phyloP scores from a whole-genome alignment of 2,888 invertebrate species.

The Nomada flava region DNA sequence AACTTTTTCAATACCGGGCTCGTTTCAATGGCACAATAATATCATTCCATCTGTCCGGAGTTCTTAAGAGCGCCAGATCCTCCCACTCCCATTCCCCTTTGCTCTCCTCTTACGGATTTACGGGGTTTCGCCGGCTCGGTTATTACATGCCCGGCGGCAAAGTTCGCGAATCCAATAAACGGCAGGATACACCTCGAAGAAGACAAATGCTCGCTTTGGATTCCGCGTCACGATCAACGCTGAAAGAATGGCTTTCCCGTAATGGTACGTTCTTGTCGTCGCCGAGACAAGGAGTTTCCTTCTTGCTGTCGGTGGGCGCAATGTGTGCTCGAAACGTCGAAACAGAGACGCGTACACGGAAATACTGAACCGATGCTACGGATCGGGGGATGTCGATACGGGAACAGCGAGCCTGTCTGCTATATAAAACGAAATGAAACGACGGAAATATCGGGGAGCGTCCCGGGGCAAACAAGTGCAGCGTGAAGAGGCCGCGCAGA shows the following conservation, averaged over 20 bases:
- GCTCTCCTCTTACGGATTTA: slow-evolving; percentile 52
- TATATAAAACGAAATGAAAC: slow-evolving; percentile 7
- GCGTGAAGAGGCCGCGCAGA: background rate
- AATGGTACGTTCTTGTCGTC: slow-evolving; percentile 51
- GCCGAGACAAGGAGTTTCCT: slow-evolving; percentile 35
- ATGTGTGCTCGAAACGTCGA: background rate
- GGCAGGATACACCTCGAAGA: slow-evolving; percentile 59
- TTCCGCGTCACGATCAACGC: slow-evolving; percentile 70
- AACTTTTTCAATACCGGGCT: slow-evolving; percentile 63
- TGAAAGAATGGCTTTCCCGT: slow-evolving; percentile 42
- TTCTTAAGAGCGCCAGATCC: slow-evolving; percentile 51
- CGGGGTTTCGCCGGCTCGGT: slow-evolving; percentile 55
- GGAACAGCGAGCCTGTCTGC: background rate
- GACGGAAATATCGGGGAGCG: slow-evolving; percentile 13
- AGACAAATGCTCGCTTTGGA: slow-evolving; percentile 71
- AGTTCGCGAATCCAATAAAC: slow-evolving; percentile 73
- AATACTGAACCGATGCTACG: slow-evolving; percentile 20
- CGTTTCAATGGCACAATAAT: slow-evolving; percentile 63
- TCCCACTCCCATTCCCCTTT: background rate
- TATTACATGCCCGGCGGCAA: slow-evolving; percentile 68
- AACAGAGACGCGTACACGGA: slow-evolving; percentile 23
- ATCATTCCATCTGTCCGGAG: slow-evolving; percentile 50
- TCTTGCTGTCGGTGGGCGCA: background rate
- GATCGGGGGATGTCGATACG: slow-evolving; percentile 30
- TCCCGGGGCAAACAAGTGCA: background rate